Evolutionary conservation across 2,113 vertebrate species (phyloP), one percentile per base, ranked within the genome.

Genomic region (Lasiurus borealis): DNA sequence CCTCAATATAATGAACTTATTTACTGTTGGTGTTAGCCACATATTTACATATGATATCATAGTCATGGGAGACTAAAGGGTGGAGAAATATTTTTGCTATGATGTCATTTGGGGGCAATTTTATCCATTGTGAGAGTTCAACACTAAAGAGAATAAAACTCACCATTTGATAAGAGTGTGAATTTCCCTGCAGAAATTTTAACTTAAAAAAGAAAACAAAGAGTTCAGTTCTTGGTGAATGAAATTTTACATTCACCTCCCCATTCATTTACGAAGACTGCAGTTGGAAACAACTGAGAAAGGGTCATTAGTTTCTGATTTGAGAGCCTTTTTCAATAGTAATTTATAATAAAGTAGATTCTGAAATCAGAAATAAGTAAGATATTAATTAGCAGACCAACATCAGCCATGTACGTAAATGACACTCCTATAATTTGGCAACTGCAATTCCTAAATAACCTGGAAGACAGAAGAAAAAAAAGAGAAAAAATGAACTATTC

Each of bases 351-450:
- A 27, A 95, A 94, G 95, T 90, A 15, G 36, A 93, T 76, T 86
- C 97, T 34, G 64, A 97, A 96, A 97, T 98, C 85, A 96, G 95
- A 97, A 98, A 98, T 95, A 93, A 57, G 98, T 96, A 76, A 90
- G 94, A 91, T 96, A 97, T 94, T 68, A 90, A 96, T 98, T 95
- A 80, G 13, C 76, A 95, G 59, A 96, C 95, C 96, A 93, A 95
- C 89, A 93, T 90, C 27, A 84, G 85, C 88, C 83, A 73, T 84
- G 54, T 54, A 77, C 3, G 18, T 75, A 94, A 89, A 96, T 25
- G 93, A 76, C 95, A 86, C 21, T 93, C 54, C 62, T 77, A 85
- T 66, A 91, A 97, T 96, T 91, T 97, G 96, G 88, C 93, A 93
- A 88, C 89, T 57, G 78, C 93, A 96, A 97, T 97, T 95, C 95